Evolutionary conservation across 2,797 vertebrate genomes (phyloP).

Genomic region (Ficedula albicollis): DNA sequence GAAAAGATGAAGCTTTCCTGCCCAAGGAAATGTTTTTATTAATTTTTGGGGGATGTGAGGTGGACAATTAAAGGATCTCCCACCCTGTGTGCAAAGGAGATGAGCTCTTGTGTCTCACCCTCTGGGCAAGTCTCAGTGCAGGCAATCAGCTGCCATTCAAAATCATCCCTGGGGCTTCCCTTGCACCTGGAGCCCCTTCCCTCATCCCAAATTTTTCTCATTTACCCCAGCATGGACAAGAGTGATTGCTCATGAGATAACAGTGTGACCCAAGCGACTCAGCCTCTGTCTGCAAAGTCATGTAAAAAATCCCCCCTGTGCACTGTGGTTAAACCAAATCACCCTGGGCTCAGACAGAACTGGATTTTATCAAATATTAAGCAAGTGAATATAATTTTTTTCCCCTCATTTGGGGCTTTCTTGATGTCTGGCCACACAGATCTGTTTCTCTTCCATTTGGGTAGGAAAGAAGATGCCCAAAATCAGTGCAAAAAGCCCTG

Average conservation of each 20-base stretch:
- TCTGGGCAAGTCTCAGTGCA: not conserved
- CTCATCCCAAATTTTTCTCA: not conserved
- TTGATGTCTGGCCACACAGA: not conserved
- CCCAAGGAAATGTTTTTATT: not conserved
- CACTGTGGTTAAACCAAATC: not conserved
- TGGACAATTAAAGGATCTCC: not conserved
- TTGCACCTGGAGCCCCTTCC: not conserved
- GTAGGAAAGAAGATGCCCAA: not conserved
- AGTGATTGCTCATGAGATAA: not conserved
- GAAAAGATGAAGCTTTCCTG: not conserved
- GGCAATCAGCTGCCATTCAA: not conserved
- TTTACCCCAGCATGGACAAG: not conserved
- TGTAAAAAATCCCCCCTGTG: not conserved
- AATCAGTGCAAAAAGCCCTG: not conserved
- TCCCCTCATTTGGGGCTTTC: not conserved
- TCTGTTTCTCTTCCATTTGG: not conserved
- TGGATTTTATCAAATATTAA: not conserved
- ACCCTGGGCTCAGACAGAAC: not conserved
- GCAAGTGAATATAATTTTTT: rapidly evolving
- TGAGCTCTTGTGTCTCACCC: not conserved
- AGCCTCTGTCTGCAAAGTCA: not conserved
- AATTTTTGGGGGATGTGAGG: not conserved
- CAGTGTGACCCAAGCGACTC: not conserved
- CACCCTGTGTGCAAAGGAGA: not conserved
- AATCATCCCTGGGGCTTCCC: not conserved